Percentiles rank a stretch among this genome's conserved stretches.
Evolutionary conservation across 2,113 vertebrate genomes (phyloP).

Genomic region (Cervus canadensis): DNA sequence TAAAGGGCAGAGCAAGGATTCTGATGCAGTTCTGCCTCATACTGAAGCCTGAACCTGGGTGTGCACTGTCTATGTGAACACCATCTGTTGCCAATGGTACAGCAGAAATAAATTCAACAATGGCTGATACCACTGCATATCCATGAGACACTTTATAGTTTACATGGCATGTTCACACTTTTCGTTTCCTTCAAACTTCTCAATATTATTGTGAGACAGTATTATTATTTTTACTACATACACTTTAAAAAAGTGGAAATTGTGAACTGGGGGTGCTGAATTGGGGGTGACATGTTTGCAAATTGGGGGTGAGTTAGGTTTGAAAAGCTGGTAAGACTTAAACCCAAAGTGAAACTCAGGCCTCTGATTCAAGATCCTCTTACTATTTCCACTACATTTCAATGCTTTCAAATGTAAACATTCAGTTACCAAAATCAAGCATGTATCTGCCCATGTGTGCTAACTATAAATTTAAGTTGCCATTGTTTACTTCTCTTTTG

Average conservation of each 20-base stretch:
- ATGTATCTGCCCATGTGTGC: neutral
- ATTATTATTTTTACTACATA: neutral
- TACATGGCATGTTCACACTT: neutral
- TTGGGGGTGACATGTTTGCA: neutral
- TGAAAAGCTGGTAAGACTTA: neutral
- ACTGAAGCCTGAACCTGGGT: neutral
- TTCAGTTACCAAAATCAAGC: neutral
- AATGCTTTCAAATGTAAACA: neutral
- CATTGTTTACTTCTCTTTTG: neutral
- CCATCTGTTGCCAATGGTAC: accelerated
- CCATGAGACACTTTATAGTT: neutral
- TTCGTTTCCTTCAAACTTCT: neutral
- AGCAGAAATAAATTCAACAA: neutral
- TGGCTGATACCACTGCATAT: neutral
- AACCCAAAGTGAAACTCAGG: neutral
- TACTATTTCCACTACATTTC: neutral
- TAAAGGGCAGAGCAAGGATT: neutral
- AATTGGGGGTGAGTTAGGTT: neutral
- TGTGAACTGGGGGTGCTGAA: neutral
- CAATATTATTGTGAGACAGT: neutral
- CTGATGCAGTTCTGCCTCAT: neutral
- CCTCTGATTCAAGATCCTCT: neutral
- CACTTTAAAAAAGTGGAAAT: neutral
- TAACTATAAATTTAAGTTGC: neutral
- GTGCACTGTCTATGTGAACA: neutral